A percentile compares a stretch with the other conserved stretches of the same genome.
These are phyloP conservation scores for Agonopterix heracliana DNA, from an alignment of 2,888 invertebrate genomes.

Conservation along the genomic window DNA sequence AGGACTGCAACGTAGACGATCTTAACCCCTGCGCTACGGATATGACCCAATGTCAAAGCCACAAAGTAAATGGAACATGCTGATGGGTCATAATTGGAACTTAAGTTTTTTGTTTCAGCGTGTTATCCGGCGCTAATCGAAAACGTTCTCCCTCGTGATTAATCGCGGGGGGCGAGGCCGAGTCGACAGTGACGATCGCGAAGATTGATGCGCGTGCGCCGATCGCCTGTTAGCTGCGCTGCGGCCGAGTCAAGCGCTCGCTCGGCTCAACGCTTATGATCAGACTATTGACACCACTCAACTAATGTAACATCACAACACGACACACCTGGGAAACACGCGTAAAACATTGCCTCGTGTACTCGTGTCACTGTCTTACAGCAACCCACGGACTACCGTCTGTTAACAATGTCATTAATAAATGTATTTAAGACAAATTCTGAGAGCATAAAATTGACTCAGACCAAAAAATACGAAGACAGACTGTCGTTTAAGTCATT, in stretches of 20 bases:
- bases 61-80: constrained; percentile 30
- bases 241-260: constrained; percentile 32
- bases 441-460: too few species aligned
- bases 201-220: constrained; percentile 53
- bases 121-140: constrained; percentile 63
- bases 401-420: too few species aligned
- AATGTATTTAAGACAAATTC: too few species aligned
- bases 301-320: constrained; percentile 7
- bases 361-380: too few species aligned
- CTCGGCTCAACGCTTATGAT: constrained; percentile 16
- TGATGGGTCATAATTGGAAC: constrained; percentile 50
- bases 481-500: neutral
- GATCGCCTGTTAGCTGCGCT: constrained; percentile 41
- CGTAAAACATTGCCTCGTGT: neutral
- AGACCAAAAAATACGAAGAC: too few species aligned
- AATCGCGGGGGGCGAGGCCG: constrained; percentile 59
- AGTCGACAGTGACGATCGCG: constrained; percentile 57
- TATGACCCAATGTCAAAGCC: neutral
- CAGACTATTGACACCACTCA: constrained; percentile 31
- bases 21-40: neutral
- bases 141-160: constrained; percentile 59
- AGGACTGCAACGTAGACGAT: too few species aligned
- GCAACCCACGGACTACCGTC: too few species aligned
- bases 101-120: constrained; percentile 29
- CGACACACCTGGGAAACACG: constrained; percentile 4